These are phyloP conservation scores for Bimastos eiseni DNA, from an alignment of 2,888 invertebrate species.

Conservation along the genomic window DNA sequence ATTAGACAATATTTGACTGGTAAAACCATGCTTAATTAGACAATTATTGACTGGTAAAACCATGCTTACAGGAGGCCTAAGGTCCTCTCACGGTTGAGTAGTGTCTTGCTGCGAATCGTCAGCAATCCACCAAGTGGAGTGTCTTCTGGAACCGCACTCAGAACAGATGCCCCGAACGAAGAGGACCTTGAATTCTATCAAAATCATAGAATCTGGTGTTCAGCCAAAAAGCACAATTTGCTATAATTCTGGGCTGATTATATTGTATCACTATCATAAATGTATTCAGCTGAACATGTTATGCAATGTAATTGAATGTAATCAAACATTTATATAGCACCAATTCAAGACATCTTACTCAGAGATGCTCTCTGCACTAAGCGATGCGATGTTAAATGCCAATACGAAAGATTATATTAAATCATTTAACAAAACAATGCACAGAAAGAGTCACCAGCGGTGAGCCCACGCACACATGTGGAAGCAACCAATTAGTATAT, in stretches of 20 bases:
- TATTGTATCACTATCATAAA: not conserved
- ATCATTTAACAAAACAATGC: too few species aligned
- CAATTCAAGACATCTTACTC: too few species aligned
- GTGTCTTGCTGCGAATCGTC: conserved; percentile 13
- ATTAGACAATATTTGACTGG: too few species aligned
- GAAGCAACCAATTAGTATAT: too few species aligned
- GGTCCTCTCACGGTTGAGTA: conserved; percentile 17
- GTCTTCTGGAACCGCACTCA: not conserved
- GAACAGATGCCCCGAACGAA: not conserved
- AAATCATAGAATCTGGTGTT: not conserved
- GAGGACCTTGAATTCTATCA: not conserved
- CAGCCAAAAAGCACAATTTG: not conserved
- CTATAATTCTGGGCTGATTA: not conserved
- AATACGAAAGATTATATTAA: too few species aligned
- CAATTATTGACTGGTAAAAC: not conserved
- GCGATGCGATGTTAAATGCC: too few species aligned
- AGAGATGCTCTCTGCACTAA: too few species aligned
- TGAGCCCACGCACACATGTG: too few species aligned
- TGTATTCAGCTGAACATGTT: not conserved
- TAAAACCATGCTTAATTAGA: not conserved
- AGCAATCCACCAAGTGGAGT: not conserved
- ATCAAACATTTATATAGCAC: too few species aligned
- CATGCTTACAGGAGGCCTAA: not conserved
- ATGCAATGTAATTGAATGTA: too few species aligned
- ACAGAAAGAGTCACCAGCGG: too few species aligned